Evolutionary conservation across 2,888 invertebrate genomes (phyloP).

Genomic region (Drosophila nr. perissopoda): DNA sequence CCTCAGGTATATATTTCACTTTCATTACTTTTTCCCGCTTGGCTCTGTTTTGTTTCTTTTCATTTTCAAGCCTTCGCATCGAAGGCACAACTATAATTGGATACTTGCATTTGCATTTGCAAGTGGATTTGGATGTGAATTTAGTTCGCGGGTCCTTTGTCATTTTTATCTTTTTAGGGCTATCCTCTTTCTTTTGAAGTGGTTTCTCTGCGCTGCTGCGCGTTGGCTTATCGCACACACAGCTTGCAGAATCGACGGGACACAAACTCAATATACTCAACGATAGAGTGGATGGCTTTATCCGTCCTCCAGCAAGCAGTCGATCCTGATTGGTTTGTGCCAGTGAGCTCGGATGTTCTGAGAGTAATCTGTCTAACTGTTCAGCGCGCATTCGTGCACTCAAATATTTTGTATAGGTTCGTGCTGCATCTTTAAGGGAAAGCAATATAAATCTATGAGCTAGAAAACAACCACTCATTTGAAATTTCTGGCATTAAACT

Average conservation of each 20-base stretch:
- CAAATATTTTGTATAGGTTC: conserved; percentile 35
- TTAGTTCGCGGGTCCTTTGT: too few relatives aligned
- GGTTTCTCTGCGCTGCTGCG: neutral
- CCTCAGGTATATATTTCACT: neutral
- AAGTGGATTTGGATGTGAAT: neutral
- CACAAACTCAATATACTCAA: neutral
- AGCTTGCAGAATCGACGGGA: neutral
- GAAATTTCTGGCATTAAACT: neutral
- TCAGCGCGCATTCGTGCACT: conserved; percentile 31
- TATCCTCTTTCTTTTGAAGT: neutral
- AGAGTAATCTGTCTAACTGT: neutral
- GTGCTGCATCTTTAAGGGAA: conserved; percentile 24
- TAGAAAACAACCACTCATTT: neutral
- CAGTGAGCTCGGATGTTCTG: neutral
- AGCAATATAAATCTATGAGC: neutral
- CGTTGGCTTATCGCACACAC: neutral
- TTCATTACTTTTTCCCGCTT: neutral
- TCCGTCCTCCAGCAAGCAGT: conserved; percentile 26
- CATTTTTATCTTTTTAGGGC: neutral
- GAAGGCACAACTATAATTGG: conserved; percentile 39
- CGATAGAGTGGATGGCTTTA: fast-evolving
- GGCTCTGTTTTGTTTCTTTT: neutral
- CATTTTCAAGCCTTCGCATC: neutral
- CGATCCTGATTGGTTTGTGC: neutral
- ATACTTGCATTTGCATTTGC: conserved; percentile 1